A percentile compares a stretch with the other conserved stretches of the same genome.
Evolutionary conservation across 2,797 vertebrate species (phyloP).

Genomic region (Etheostoma nigrum): DNA sequence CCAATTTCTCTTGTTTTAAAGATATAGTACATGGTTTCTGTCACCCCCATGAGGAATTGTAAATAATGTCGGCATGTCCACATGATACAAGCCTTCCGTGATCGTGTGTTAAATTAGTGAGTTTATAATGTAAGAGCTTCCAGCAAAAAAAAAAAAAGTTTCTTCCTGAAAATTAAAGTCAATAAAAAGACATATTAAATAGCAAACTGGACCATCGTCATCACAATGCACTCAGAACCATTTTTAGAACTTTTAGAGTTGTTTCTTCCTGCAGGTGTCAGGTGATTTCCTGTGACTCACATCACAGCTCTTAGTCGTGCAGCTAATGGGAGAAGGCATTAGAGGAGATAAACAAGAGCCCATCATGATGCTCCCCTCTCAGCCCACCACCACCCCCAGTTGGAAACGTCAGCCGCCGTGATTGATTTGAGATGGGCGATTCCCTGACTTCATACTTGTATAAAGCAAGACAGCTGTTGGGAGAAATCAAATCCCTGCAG

Average conservation of each 20-base stretch:
- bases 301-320: conserved; percentile 83
- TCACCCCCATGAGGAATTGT: too few relatives aligned
- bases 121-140: neutral
- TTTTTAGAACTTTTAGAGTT: conserved; percentile 48
- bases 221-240: conserved; percentile 10
- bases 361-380: conserved; percentile 87
- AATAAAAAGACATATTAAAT: neutral
- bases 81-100: too few relatives aligned
- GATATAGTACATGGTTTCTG: too few relatives aligned
- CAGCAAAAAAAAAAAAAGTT: neutral
- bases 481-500: conserved; percentile 89
- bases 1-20: too few relatives aligned
- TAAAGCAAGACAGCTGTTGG: conserved; percentile 94
- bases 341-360: conserved; percentile 91
- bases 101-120: too few relatives aligned
- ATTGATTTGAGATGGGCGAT: conserved; percentile 91
- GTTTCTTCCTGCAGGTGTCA: conserved; percentile 87
- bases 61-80: too few relatives aligned
- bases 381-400: conserved; percentile 69
- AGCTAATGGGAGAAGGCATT: conserved; percentile 87
- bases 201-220: conserved; percentile 18
- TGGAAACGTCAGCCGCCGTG: conserved; percentile 88
- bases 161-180: neutral
- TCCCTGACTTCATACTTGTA: conserved; percentile 91
- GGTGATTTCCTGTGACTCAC: conserved; percentile 88